Base-by-base conservation (phyloP, 2,888 invertebrate species). In the Lasioglossum oenotherae region DNA sequence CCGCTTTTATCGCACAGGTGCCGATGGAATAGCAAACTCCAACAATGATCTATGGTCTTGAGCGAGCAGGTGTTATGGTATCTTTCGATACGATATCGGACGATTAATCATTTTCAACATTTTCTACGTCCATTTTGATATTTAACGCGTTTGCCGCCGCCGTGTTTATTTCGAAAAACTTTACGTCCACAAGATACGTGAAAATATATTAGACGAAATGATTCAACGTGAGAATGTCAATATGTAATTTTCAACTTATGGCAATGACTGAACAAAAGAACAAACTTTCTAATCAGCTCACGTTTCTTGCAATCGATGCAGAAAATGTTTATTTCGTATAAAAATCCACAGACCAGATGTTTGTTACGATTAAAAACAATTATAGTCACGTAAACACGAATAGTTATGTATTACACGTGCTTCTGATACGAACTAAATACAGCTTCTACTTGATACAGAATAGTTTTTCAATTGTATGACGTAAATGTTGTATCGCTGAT, bases 41-140 rank as follows among this genome's bases (percentile, higher is more conserved):
- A 60, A 4, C 3, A n/a, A 46, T 6, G 35, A 35, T 57, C 3
- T 31, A 23, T 19, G 69, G 64, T 53, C 44, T 35, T 74, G 64
- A 80, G 4, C 82, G 44, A 60, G 31, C 89, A 89, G 82, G 81
- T 89, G 88, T 60, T 35, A 41, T 35, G 75, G 44, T 87, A 87
- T 86, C 87, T 76, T 19, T n/a, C n/a, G 79, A 87, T 75, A 86
- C 35, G 57, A 44, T 86, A 86, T 86, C 83, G 16, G 5, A 0
- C 14, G 10, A 53, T 38, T 35, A 41, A 75, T 46, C n/a, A 16
- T 31, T 73, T 31, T 46, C 6, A 10, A 19, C 31, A 67, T n/a
- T 76, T 5, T 16, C 23, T 38, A 23, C 10, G 12, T 10, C 6
- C 14, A 5, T 64, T 64, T 64, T 31, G 23, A 73, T 31, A 19